Base-by-base conservation (phyloP, 2,888 invertebrate species). In the Tethea ocularis region DNA sequence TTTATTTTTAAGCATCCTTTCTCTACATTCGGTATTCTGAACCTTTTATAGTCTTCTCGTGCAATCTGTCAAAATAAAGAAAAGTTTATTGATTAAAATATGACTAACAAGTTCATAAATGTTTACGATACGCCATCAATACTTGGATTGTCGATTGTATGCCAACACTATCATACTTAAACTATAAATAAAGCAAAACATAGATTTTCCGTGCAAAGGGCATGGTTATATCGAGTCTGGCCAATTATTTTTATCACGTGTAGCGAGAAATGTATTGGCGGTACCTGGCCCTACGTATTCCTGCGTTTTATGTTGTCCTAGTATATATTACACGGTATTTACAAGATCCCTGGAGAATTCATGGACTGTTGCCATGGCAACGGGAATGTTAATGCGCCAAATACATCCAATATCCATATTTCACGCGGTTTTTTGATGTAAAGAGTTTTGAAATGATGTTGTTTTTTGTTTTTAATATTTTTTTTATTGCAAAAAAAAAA, bases 321-420 rank as follows among this genome's bases (percentile, higher is more conserved):
- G 89, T 91, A 88, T 75, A 71, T 77, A 78, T 87, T 88, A 89
- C 87, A 88, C 84, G 78, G 79, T 79, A 80, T 84, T 89, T 90
- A 89, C 89, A 89, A 84, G 87, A 77, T 88, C 88, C 86, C 80
- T 78, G 59, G 83, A 86, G 84, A 85, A 68, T 67, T 61, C 36
- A 29, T 61, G 66, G 71, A 72, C 57, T 57, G 60, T 69, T 71
- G 63, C 63, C 59, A 72, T 71, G 61, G 71, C 62, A 67, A 80
- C 72, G 10, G 8, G 52, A 51, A 46, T 52, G 57, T 41, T 56
- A 62, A 62, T 61, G n/a, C 7, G 15, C 2, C 2, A 11, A 2
- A 2, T 38, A 5, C n/a, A 6, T 1, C 10, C 5, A 38, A 10
- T 5, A 2, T 33, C 33, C 29, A 2, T 8, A 8, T 29, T 29